Base-by-base conservation (phyloP, 1,140 invertebrate species). In the Pectinophora gossypiella region DNA sequence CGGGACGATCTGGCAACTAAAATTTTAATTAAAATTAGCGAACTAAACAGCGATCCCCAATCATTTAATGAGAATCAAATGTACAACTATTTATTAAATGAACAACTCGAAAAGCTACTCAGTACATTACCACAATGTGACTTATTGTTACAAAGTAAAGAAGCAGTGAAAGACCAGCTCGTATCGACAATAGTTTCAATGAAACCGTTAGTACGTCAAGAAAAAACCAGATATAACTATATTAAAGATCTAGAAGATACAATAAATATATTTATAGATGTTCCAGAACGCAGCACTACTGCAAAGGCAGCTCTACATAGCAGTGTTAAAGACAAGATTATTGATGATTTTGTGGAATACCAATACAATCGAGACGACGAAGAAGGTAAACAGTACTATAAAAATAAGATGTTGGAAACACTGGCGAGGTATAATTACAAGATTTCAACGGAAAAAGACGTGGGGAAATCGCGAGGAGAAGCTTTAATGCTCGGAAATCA, bases 281-380 rank as follows among this genome's bases (percentile, higher is more conserved):
- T n/a, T n/a, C 1, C 7, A 32, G 7, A 32, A 32, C 9, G n/a
- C n/a, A 9, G 9, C n/a, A 32, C 27, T 12, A n/a, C 27, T 12
- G 27, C 27, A 2, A n/a, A 32, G n/a, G n/a, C 9, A 32, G n/a
- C 1, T 2, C 1, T 32, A 7, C 57, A 58, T 6, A 52, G 55
- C 36, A 54, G 60, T 4, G 27, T 72, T 12, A 61, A 53, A 46
- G 61, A 71, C 19, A 60, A 70, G 19, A 72, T 78, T 13, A 52
- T 70, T 16, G 68, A 78, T 45, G 54, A 66, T 46, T 76, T 68
- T 59, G 53, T 78, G 19, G 22, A 66, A 35, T 68, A 59, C 27
- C 52, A 62, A 43, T 65, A 63, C 44, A 46, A 64, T 23, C 54
- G 35, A 20, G 40, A 61, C 23, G 60, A 78, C 51, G 47, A 61